phyloP scores from a whole-genome alignment of 2,113 vertebrate genomes.

The Dipodomys spectabilis region DNA sequence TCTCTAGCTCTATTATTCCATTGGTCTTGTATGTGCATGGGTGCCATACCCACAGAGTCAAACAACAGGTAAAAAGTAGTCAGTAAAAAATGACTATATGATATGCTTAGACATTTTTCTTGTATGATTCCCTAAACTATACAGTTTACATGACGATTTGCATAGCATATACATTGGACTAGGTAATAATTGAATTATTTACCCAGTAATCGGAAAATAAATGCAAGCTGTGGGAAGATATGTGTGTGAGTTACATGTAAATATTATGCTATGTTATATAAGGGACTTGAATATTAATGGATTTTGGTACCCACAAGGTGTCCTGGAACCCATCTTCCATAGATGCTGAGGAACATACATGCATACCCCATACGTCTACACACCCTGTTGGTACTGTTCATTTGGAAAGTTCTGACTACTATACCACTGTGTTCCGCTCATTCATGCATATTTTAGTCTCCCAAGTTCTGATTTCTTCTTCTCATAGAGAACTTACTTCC shows the following conservation, averaged over 20 bases:
- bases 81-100: neutral
- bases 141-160: neutral
- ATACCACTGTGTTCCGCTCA: neutral
- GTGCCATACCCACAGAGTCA: neutral
- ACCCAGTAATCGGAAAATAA: no score
- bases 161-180: neutral
- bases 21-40: neutral
- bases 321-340: neutral
- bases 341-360: neutral
- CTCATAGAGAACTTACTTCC: neutral
- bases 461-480: neutral
- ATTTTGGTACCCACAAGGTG: neutral
- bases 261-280: neutral
- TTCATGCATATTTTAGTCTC: neutral
- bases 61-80: neutral
- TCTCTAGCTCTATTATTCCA: neutral
- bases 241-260: neutral
- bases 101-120: neutral
- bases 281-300: neutral
- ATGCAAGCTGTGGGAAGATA: no score
- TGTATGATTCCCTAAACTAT: neutral
- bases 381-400: neutral
- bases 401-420: neutral
- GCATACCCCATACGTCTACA: neutral
- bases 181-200: no score